Percentiles rank a stretch among this genome's conserved stretches.
Evolutionary conservation across 2,888 invertebrate genomes (phyloP).

Genomic region (Callosobruchus maculatus): DNA sequence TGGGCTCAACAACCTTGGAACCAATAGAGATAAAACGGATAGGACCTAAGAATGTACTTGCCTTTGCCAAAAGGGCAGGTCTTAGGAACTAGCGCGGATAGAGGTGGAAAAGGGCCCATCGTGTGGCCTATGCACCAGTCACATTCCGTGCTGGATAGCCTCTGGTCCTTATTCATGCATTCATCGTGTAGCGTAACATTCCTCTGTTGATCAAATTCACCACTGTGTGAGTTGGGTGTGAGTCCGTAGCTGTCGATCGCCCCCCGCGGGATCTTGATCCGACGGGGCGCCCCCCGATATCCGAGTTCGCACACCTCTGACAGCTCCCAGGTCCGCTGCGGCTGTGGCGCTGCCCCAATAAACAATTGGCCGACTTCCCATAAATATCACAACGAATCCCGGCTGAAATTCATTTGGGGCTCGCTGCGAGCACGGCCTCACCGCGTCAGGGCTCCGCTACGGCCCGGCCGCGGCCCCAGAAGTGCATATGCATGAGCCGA

Average conservation of each 20-base stretch:
- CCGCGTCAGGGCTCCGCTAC: no score
- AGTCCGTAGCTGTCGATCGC: background rate
- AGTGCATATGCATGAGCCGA: background rate
- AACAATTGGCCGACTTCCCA: slow-evolving; percentile 40
- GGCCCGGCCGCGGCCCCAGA: background rate
- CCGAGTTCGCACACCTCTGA: slow-evolving; percentile 38
- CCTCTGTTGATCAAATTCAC: no score
- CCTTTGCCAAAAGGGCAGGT: no score
- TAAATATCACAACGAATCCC: slow-evolving; percentile 33
- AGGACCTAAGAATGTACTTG: no score
- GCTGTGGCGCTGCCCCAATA: slow-evolving; percentile 35
- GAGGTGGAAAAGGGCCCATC: no score
- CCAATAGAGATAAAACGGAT: no score
- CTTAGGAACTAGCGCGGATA: no score
- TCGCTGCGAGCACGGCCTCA: background rate
- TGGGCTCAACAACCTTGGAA: no score
- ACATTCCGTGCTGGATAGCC: no score
- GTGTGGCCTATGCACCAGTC: no score
- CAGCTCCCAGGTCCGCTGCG: slow-evolving; percentile 35
- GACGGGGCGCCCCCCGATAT: slow-evolving; percentile 24
- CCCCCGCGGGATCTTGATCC: slow-evolving; percentile 12
- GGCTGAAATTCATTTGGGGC: slow-evolving; percentile 15
- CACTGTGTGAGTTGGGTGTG: background rate
- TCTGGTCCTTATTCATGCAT: no score
- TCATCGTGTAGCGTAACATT: no score